Conservation (phyloP, 2,113 vertebrate genomes). For the Oreochromis spilurus region DNA sequence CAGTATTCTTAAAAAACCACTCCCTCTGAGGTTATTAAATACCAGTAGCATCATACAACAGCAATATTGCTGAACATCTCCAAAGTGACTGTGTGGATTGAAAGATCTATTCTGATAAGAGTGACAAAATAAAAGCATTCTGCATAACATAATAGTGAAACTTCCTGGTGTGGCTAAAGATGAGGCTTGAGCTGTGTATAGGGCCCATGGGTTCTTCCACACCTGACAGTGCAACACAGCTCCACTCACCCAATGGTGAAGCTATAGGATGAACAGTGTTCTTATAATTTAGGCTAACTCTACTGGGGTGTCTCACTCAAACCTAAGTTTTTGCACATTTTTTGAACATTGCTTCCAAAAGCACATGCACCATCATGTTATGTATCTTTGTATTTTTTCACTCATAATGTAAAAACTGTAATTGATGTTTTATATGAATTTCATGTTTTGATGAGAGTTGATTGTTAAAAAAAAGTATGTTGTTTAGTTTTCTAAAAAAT, state of each 20-base stretch:
- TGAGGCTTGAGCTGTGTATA: background rate
- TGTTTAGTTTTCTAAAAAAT: background rate
- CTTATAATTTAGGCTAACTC: background rate
- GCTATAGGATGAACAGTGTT: rapidly evolving
- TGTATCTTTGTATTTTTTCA: rapidly evolving
- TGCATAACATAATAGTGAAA: background rate
- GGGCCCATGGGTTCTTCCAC: background rate
- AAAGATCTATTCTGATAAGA: background rate
- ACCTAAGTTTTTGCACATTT: background rate
- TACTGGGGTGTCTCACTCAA: background rate
- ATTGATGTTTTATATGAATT: background rate
- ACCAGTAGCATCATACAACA: background rate
- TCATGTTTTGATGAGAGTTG: background rate
- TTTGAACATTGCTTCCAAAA: background rate
- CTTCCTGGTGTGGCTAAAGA: background rate
- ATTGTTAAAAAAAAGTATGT: background rate
- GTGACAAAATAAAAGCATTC: background rate
- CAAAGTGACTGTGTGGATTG: background rate
- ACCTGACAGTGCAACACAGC: background rate
- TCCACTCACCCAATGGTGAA: background rate
- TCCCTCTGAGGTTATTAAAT: background rate
- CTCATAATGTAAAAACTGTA: background rate
- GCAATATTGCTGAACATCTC: background rate
- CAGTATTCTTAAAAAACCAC: background rate
- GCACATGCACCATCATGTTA: background rate